phyloP scores from a whole-genome alignment of 2,113 vertebrate genomes.

The Podarcis cretensis region DNA sequence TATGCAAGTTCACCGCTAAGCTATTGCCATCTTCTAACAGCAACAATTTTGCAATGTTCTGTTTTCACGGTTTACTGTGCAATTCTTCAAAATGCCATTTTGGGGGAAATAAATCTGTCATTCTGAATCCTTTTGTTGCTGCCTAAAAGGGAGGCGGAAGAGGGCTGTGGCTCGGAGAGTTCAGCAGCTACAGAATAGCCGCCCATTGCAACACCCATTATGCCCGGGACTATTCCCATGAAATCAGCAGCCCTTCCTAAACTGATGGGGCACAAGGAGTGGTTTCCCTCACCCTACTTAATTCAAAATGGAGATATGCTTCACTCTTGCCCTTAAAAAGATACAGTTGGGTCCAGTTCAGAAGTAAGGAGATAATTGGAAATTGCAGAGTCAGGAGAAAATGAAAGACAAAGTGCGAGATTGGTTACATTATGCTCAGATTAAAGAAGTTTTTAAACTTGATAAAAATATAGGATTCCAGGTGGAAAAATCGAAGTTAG shows the following conservation, averaged over 20 bases:
- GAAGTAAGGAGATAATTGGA: too few species aligned
- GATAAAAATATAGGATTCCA: too few species aligned
- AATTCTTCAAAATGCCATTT: constrained; percentile 3
- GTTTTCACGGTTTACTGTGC: neutral
- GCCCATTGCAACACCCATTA: too few species aligned
- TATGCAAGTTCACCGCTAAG: neutral
- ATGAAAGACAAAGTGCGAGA: too few species aligned
- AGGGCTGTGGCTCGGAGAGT: neutral
- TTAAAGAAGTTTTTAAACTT: too few species aligned
- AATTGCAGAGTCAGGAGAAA: too few species aligned
- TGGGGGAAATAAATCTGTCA: constrained; percentile 19
- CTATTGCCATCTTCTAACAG: neutral
- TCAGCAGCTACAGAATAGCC: neutral
- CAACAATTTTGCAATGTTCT: constrained; percentile 3
- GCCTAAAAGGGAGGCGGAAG: neutral
- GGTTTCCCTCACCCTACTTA: too few species aligned
- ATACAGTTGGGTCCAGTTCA: neutral
- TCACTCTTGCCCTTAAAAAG: neutral
- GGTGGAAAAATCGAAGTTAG: too few species aligned
- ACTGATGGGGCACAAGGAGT: neutral
- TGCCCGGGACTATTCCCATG: neutral
- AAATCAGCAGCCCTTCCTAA: neutral
- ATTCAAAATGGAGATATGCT: neutral
- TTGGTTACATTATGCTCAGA: too few species aligned
- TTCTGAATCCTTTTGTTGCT: constrained; percentile 15